Base-by-base conservation (phyloP, 2,888 invertebrate genomes). In the Pherbina coryleti region DNA sequence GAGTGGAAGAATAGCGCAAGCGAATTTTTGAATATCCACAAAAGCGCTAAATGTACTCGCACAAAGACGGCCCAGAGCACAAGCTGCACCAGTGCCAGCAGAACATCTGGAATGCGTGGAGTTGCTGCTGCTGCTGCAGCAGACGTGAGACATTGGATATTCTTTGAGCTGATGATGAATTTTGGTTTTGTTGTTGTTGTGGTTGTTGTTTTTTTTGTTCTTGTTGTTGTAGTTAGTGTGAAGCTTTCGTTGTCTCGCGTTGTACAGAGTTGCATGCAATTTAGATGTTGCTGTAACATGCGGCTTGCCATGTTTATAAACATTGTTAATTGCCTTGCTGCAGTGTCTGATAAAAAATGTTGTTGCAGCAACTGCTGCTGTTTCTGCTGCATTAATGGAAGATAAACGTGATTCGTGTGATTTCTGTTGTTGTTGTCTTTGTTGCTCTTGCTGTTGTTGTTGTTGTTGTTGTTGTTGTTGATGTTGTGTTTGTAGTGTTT, bases 1-100 rank as follows among this genome's bases (percentile, higher is more conserved):
- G 82, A 90, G 83, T 80, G 89, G 88, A 82, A 90, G 84, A 79
- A 90, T 83, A 85, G 86, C 84, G 81, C 87, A 87, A 81, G 88
- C 83, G 83, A 88, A 83, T 82, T 86, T 86, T 82, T 89, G 89
- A 79, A 88, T 81, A 84, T 89, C 89, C 83, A 81, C 82, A 78
- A 86, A 84, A 82, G 85, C 82, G 81, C 80, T 83, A 80, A 84
- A 79, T 77, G 85, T 80, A 64, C 81, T 78, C 78, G 79, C 60
- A 71, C 83, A 81, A n/a, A 66, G 22, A n/a, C 22, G 64, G 19
- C 53, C 60, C 22, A 60, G 14, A n/a, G 72, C 5, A 28, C 72
- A 19, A 25, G 53, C 37, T 25, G 25, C 19, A 67, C 19, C 44
- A 49, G n/a, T 64, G 22, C 14, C 11, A 31, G 64, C 62, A 64